These are phyloP conservation scores for Lochmaea capreae DNA, from an alignment of 2,888 invertebrate genomes.

Conservation along the genomic window DNA sequence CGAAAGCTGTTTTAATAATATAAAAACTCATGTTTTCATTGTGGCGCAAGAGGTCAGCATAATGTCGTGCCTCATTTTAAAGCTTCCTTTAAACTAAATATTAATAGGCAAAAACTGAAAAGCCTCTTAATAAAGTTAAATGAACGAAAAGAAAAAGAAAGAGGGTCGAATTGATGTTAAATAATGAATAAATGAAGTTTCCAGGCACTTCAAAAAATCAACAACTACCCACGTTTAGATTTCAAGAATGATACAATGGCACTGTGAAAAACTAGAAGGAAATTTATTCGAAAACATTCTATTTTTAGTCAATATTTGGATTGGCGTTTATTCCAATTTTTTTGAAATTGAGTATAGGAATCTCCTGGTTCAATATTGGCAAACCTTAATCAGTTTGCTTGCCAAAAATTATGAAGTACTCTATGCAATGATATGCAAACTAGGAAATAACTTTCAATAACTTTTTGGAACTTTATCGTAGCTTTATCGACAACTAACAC, in stretches of 20 bases:
- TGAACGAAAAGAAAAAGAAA: conserved; percentile 8
- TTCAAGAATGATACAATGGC: neutral
- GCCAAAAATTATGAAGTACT: too few relatives aligned
- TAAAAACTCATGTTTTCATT: neutral
- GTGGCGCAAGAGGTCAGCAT: conserved; percentile 1
- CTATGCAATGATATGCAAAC: too few relatives aligned
- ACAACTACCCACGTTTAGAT: neutral
- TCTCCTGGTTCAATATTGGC: too few relatives aligned
- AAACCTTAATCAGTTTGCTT: too few relatives aligned
- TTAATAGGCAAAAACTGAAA: conserved; percentile 7
- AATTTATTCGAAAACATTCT: too few relatives aligned
- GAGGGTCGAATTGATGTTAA: neutral
- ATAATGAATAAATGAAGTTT: conserved; percentile 10
- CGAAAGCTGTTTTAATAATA: neutral
- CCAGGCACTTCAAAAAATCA: neutral
- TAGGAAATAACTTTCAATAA: too few relatives aligned
- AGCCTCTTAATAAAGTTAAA: conserved; percentile 8
- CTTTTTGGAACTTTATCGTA: too few relatives aligned
- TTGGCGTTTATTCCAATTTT: too few relatives aligned
- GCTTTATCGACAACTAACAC: too few relatives aligned
- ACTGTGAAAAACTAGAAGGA: neutral
- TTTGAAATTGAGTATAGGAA: too few relatives aligned
- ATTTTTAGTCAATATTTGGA: too few relatives aligned
- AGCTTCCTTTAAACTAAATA: conserved; percentile 10
- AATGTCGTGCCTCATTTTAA: neutral